phyloP scores from a whole-genome alignment of 2,797 vertebrate species.

The Notolepis coatsorum region DNA sequence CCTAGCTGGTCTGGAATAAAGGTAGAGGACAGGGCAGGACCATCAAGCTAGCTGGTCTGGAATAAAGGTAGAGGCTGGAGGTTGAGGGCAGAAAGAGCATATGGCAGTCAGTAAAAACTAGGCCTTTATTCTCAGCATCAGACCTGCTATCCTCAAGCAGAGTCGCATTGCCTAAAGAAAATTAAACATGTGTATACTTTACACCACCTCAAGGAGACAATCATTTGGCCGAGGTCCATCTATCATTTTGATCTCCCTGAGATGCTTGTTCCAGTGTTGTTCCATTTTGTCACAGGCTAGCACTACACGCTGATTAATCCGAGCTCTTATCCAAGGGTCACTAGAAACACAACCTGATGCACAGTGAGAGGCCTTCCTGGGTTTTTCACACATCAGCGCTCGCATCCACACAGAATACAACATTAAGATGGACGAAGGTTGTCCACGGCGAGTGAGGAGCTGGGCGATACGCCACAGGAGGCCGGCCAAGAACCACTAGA shows the following conservation, averaged over 20 bases:
- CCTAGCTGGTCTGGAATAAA: no score
- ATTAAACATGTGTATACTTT: no score
- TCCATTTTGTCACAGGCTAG: background rate
- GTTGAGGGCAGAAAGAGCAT: background rate
- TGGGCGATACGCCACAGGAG: background rate
- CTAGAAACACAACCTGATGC: background rate
- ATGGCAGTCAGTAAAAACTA: slow-evolving; percentile 1
- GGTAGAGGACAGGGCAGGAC: no score
- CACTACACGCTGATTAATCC: background rate
- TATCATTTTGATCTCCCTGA: background rate
- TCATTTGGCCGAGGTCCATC: background rate
- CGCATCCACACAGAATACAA: background rate
- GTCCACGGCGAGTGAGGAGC: background rate
- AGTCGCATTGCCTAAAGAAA: background rate
- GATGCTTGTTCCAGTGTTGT: background rate
- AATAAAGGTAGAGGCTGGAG: background rate
- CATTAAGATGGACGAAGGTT: background rate
- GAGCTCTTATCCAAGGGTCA: background rate
- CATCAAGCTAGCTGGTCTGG: background rate
- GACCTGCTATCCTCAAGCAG: slow-evolving; percentile 14
- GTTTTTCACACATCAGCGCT: background rate
- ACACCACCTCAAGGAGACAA: background rate
- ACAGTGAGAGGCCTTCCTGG: background rate
- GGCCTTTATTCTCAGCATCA: slow-evolving; percentile 13
- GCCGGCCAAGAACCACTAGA: background rate